Percentiles rank a stretch among this genome's conserved stretches.
phyloP scores from a whole-genome alignment of 2,113 vertebrate genomes.

The Cyanoderma ruficeps region DNA sequence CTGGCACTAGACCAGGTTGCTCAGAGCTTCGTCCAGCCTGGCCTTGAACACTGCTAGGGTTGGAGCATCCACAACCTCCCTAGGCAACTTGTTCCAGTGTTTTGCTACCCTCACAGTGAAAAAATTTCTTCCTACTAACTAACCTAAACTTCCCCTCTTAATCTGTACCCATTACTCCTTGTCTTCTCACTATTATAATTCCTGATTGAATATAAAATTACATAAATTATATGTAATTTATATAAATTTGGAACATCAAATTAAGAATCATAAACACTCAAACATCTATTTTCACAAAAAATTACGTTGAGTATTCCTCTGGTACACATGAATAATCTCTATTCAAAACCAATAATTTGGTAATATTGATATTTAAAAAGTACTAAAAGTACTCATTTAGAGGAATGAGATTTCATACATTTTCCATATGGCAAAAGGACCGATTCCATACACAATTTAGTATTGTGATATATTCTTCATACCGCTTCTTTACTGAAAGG shows the following conservation, averaged over 20 bases:
- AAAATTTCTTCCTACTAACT: neutral
- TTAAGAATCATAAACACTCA: neutral
- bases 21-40: neutral
- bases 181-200: neutral
- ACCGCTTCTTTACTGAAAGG: neutral
- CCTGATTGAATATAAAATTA: neutral
- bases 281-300: neutral
- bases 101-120: neutral
- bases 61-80: neutral
- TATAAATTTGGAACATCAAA: neutral
- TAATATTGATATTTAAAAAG: neutral
- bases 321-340: neutral
- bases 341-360: neutral
- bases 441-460: neutral
- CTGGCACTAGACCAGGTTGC: neutral
- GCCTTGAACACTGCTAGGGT: neutral
- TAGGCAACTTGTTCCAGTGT: neutral
- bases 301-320: neutral
- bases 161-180: neutral
- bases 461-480: neutral
- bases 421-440: neutral
- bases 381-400: neutral
- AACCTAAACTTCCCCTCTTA: neutral
- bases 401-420: neutral
- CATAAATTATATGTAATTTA: neutral